Percentiles rank a stretch among this genome's conserved stretches.
Conservation (phyloP, 2,113 vertebrate species). For the Motacilla tschutschensis region DNA sequence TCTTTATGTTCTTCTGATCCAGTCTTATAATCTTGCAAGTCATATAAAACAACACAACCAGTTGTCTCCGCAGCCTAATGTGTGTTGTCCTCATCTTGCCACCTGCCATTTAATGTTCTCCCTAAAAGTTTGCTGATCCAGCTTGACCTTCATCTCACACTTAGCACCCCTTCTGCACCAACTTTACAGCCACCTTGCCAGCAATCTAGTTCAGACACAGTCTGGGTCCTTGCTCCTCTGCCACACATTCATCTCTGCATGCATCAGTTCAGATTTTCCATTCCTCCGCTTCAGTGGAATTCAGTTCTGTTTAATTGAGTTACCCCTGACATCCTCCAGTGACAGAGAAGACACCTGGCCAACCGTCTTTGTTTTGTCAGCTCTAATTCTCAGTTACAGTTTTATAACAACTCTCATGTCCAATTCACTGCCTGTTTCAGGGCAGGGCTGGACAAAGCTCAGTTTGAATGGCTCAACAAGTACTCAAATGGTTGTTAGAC, state of each 20-base stretch:
- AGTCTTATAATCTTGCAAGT: not conserved
- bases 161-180: not conserved
- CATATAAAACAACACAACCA: not conserved
- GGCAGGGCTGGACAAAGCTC: not conserved
- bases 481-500: not conserved
- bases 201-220: not conserved
- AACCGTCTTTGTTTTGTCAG: not conserved
- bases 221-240: not conserved
- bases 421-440: not conserved
- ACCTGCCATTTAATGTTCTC: not conserved
- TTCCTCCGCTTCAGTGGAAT: not conserved
- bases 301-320: slow-evolving; percentile 17
- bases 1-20: not conserved
- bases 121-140: not conserved
- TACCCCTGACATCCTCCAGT: not conserved
- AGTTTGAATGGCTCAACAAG: not conserved
- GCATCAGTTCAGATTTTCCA: not conserved
- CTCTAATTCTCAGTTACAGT: not conserved
- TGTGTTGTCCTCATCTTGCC: not conserved
- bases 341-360: not conserved
- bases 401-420: not conserved
- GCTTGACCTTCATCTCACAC: not conserved
- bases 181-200: not conserved
- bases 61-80: not conserved
- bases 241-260: not conserved